Base-by-base conservation (phyloP, 2,888 invertebrate genomes). In the Aplocera efformata region DNA sequence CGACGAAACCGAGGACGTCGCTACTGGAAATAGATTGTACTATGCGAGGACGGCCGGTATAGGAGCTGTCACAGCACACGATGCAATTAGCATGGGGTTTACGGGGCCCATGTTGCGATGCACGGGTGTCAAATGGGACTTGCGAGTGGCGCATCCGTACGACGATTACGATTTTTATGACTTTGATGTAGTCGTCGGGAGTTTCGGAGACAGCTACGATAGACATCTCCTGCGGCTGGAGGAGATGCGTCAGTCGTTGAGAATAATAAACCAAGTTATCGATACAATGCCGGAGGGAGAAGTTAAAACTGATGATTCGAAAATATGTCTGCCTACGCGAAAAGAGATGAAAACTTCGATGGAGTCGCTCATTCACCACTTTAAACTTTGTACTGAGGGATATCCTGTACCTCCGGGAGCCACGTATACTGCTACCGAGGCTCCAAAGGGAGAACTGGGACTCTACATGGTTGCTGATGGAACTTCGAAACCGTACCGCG, bases 321-420 rank as follows among this genome's bases (percentile, higher is more conserved):
- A 97, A 81, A 80, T 96, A 22, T 75, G 86, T 7, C 91, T 95
- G 3, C 96, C 97, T 1, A 90, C 79, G 23, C 88, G 96, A 50
- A 80, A 77, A 1, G 94, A 95, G 79, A 97, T 97, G 96, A 97
- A 97, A 85, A 92, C 90, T 3, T 91, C 90, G 5, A 97, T 96
- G 96, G 96, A 97, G 74, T 91, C 94, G 0, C 79, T 96, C 28
- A 97, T 97, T 61, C 96, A 97, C 74, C 96, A 97, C 69, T 96
- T 97, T 75, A 97, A 97, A 72, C 86, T 94, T 44, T 97, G 93
- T 70, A 90, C 93, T 1, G 93, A 94, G 75, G 97, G 96, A 0
- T 94, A 92, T 71, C 88, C 90, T 17, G 96, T 97, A 10, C 96
- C 97, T 0, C 94, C 97, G 9, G 97, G 97, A 0, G 75, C 90